phyloP scores from a whole-genome alignment of 2,888 invertebrate genomes.

The Heliconius hortense region DNA sequence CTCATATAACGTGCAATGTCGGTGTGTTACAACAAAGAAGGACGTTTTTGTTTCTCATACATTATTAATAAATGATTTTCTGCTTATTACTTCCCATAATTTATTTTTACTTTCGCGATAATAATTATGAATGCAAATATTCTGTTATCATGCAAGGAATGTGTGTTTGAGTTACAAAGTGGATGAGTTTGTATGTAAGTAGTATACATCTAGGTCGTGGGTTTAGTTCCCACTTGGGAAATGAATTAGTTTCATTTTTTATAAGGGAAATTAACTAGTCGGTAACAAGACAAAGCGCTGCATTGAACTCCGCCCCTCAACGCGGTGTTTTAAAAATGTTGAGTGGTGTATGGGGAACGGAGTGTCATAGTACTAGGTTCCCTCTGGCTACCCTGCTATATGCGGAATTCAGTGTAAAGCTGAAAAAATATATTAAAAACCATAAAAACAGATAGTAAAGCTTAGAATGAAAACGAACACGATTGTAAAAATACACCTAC shows the following conservation, averaged over 20 bases:
- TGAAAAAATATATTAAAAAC: background rate
- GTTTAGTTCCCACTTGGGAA: background rate
- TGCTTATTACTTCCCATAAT: slow-evolving; percentile 17
- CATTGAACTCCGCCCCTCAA: background rate
- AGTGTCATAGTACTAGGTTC: background rate
- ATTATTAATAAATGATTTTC: slow-evolving; percentile 20
- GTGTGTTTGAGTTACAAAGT: background rate
- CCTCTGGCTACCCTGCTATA: background rate
- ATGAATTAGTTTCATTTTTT: background rate
- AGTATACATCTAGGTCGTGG: background rate
- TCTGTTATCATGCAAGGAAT: background rate
- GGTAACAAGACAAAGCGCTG: background rate
- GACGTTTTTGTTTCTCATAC: slow-evolving; percentile 18
- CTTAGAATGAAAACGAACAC: background rate
- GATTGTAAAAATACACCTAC: background rate
- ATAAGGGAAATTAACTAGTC: no score
- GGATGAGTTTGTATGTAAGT: background rate
- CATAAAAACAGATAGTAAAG: background rate
- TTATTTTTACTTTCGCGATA: slow-evolving; percentile 15
- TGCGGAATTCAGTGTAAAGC: background rate
- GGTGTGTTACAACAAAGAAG: slow-evolving; percentile 10
- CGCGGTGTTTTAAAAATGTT: background rate
- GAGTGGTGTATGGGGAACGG: background rate
- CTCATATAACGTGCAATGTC: slow-evolving; percentile 23
- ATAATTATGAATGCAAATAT: slow-evolving; percentile 17